Base-by-base conservation (phyloP, 2,797 vertebrate species). In the Myiothlypis chrysogaster region DNA sequence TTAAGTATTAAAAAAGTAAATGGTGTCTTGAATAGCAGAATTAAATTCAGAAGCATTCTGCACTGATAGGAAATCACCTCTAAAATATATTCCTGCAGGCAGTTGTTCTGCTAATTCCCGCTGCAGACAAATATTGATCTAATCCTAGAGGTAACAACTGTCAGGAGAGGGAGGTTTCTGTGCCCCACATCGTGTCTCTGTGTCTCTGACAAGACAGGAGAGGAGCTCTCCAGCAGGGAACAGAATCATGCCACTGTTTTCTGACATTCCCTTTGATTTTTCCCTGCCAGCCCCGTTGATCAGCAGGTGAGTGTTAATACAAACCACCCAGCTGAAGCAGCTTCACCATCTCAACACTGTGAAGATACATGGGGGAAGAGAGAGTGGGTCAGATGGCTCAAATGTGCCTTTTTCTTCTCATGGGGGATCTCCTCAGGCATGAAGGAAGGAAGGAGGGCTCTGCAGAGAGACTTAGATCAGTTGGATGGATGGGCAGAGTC, bases 91-190 rank as follows among this genome's bases (percentile, higher is more conserved):
- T 94, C 77, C 83, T 91, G 76, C 86, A 89, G 85, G 78, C 84
- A 91, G 77, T 83, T 72, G 64, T 91, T 94, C 82, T 88, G 76
- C 78, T 96, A 95, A 97, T 95, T 95, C 95, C 87, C 64, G 73
- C 49, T 61, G 34, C 89, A 68, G 94, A 47, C 47, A 79, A 96
- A 60, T 88, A 92, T 94, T 0, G 34, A 94, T 95, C 89, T 95
- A 97, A 97, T 97, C 94, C 95, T 85, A 64, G 41, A 93, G 90
- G 90, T 85, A 93, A 88, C 83, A 95, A 55, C 94, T 83, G 95
- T 86, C 96, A 96, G 61, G 32, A 68, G 8, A 80, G 66, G 0
- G 5, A 83, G 65, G 30, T 83, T 73, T 35, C 76, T 90, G 80
- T 5, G 28, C 83, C 91, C 85, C 80, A 69, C 83, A 53, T 89